phyloP scores from a whole-genome alignment of 2,113 vertebrate genomes.

The Paracanthobrama guichenoti region DNA sequence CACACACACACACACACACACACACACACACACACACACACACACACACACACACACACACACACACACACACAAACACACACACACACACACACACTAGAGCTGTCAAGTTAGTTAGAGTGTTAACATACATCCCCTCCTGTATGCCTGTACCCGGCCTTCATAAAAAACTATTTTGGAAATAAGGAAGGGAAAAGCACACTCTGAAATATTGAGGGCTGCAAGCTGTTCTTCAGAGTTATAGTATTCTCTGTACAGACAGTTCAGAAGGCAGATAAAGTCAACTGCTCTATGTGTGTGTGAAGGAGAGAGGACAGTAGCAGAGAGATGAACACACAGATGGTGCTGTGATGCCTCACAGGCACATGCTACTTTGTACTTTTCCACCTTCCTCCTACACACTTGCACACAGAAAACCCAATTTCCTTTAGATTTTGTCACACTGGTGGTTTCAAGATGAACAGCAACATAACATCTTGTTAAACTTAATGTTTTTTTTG shows the following conservation, averaged over 20 bases:
- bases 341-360: constrained; percentile 60
- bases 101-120: neutral
- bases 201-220: constrained; percentile 23
- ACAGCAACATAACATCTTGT: constrained; percentile 12
- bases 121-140: neutral
- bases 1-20: no score
- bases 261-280: constrained; percentile 23
- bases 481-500: constrained; percentile 11
- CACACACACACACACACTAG: neutral
- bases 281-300: constrained; percentile 34
- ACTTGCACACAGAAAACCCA: constrained; percentile 38
- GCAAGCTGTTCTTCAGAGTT: constrained; percentile 12
- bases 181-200: constrained; percentile 10
- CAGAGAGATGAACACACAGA: constrained; percentile 57
- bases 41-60: neutral
- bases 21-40: no score
- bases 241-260: constrained; percentile 23
- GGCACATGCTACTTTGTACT: constrained; percentile 59
- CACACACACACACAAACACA: neutral
- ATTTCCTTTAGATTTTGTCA: constrained; percentile 37
- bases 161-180: constrained; percentile 10
- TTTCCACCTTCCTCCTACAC: constrained; percentile 59
- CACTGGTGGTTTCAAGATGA: constrained; percentile 28
- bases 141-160: neutral
- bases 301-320: constrained; percentile 49